Percentiles rank a stretch among this genome's conserved stretches.
Evolutionary conservation across 2,797 vertebrate genomes (phyloP).

Genomic region (Xenops minutus): DNA sequence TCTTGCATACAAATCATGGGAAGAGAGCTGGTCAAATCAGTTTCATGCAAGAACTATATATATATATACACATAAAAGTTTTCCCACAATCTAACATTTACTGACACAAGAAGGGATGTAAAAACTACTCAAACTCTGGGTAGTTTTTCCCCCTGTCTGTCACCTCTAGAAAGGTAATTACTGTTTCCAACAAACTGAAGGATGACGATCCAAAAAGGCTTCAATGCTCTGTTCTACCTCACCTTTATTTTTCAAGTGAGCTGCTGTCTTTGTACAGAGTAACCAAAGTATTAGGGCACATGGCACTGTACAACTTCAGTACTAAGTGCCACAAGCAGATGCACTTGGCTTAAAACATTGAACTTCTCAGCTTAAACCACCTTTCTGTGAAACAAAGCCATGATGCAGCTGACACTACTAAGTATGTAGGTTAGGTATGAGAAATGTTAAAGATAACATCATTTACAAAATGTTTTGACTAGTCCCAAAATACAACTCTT

Average conservation of each 20-base stretch:
- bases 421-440: neutral
- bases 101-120: neutral
- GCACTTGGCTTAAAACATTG: neutral
- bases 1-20: neutral
- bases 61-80: neutral
- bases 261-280: neutral
- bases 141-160: neutral
- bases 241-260: neutral
- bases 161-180: neutral
- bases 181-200: neutral
- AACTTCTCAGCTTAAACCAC: neutral
- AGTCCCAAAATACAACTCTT: neutral
- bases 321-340: neutral
- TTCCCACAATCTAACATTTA: neutral
- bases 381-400: neutral
- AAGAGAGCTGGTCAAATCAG: neutral
- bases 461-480: neutral
- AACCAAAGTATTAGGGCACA: neutral
- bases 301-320: neutral
- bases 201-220: neutral
- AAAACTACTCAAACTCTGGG: neutral
- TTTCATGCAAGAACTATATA: neutral
- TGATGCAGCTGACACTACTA: neutral
- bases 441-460: neutral
- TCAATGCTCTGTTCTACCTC: neutral